Evolutionary conservation across 2,888 invertebrate genomes (phyloP), one percentile per base, ranked within the genome.

Genomic region (Drosophila quinaria): DNA sequence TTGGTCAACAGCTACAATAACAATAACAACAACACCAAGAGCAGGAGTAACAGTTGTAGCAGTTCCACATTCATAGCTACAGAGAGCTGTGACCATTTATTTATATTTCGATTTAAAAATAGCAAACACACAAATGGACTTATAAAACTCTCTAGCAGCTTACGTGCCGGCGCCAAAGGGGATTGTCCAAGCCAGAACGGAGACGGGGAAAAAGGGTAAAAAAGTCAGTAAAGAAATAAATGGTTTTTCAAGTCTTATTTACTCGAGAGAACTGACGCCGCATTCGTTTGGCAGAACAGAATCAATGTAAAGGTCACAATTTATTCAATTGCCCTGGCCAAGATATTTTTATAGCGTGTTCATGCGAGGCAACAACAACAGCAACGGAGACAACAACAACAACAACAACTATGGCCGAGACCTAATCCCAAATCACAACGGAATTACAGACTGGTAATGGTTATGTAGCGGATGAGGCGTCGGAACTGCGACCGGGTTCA

Each of bases 351-450:
- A 87, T 87, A 84, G 84, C 78, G 81, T 85, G 87, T 81, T 83
- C 88, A 83, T 87, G 82, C 70, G 80, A 46, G 51, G 54, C 60
- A 49, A 42, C 42, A 46, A 61, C 61, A 31, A 6, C 10, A 15
- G 37, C 37, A 39, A 37, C n/a, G n/a, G n/a, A n/a, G n/a, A n/a
- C 49, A 35, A 44, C 35, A 41, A 47, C 60, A 37, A 37, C 59
- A 54, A 41, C 29, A 51, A 51, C 51, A 41, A 19, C 17, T 51
- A 50, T 63, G 74, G 59, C 58, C 73, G 70, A 72, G 74, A 81
- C 86, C 81, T 88, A 88, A 87, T 88, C 86, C 86, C 86, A 87
- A 88, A 88, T 88, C 86, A 88, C 88, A 86, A 88, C 88, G 86
- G 86, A 85, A 85, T 85, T 87, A 87, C 87, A 78, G 84, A 80